Base-by-base conservation (phyloP, 2,797 vertebrate species). In the Paramormyrops hopkinsi region DNA sequence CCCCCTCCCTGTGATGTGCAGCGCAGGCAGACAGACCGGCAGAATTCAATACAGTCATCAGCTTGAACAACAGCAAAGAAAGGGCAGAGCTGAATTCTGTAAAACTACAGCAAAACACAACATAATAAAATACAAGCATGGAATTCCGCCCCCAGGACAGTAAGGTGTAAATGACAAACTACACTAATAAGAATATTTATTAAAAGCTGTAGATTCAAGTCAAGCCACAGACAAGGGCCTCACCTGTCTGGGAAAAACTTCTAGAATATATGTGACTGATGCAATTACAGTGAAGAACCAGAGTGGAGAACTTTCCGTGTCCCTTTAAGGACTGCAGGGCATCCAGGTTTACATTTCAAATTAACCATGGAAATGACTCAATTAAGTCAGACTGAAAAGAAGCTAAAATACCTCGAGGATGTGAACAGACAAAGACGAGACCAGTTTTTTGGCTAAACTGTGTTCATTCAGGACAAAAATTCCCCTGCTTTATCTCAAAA, bases 291-390 rank as follows among this genome's bases (percentile, higher is more conserved):
- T 37, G 3, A 37, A 37, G 29, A 14, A 14, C 1, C 1, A 0
- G 65, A 73, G 12, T 0, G 1, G 65, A 14, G 33, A 37, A 73
- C 4, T 17, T 3, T 14, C 65, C 33, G 33, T 14, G 29, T 17
- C 12, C 65, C 29, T 22, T 41, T 25, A 25, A 88, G 7, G 37
- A 59, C 86, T 65, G 86, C 54, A 50, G 86, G 86, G 54, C 56
- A 88, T 25, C 11, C 56, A 25, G 86, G 37, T 48, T 46, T 88
- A 88, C 86, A 11, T 88, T 88, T 46, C 56, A 88, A 48, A 62
- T 88, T 22, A 44, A 88, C 33, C 48, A 22, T 12, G 65, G 86
- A 88, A 59, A 88, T 88, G 56, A 88, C 37, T 65, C 59, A 88
- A 88, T 88, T 22, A 44, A 88, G n/a, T 8, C 33, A 65, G n/a